Conservation (phyloP, 2,797 vertebrate species). For the Tympanoctomys barrerae region DNA sequence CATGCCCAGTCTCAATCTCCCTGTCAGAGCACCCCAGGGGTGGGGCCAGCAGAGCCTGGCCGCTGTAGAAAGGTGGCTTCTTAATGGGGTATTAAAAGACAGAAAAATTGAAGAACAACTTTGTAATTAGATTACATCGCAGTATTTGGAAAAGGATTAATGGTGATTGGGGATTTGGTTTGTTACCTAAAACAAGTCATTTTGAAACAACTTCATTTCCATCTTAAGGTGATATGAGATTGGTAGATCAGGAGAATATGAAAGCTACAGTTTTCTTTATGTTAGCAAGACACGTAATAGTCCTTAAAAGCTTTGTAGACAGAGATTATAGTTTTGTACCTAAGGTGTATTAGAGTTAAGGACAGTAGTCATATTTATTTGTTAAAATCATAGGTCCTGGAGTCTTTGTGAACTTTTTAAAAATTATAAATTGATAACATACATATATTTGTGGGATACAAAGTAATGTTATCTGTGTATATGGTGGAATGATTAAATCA, state of each 20-base stretch:
- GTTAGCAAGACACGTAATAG: neutral
- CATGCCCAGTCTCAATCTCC: too few species aligned
- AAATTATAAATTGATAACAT: neutral
- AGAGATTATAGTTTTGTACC: neutral
- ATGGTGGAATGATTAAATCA: neutral
- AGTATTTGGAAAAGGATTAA: constrained; percentile 33
- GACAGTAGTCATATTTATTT: neutral
- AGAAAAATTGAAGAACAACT: neutral
- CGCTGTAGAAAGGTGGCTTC: neutral
- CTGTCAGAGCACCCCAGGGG: too few species aligned
- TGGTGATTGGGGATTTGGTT: neutral
- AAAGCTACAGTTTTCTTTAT: neutral
- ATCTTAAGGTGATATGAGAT: neutral
- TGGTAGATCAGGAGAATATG: neutral
- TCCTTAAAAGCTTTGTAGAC: neutral
- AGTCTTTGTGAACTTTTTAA: neutral
- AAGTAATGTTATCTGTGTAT: neutral
- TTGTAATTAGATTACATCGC: neutral
- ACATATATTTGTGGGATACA: neutral
- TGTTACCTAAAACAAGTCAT: constrained; percentile 4
- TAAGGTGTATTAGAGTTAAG: neutral
- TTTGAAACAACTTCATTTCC: neutral
- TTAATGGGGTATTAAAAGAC: constrained; percentile 32
- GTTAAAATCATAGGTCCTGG: neutral
- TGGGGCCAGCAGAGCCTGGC: too few species aligned